A percentile compares a stretch with the other conserved stretches of the same genome.
These are phyloP conservation scores for Medauroidea extradentata DNA, from an alignment of 1,140 invertebrate species.

Conservation along the genomic window DNA sequence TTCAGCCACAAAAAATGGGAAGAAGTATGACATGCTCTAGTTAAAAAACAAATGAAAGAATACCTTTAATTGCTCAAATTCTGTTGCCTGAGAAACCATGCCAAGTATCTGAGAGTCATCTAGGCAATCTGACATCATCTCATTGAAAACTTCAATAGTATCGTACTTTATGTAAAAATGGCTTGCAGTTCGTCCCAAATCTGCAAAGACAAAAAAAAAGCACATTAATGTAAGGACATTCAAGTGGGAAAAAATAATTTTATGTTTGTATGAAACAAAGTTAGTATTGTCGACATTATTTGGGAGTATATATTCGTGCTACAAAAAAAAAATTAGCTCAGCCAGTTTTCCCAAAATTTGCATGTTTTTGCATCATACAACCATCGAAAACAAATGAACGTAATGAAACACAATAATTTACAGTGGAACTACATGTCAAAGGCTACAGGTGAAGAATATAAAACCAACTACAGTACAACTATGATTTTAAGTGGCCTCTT, in stretches of 20 bases:
- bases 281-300: no score
- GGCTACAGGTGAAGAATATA: neutral
- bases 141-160: constrained; percentile 89
- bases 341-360: no score
- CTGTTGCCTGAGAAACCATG: constrained; percentile 86
- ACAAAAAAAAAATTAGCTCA: no score
- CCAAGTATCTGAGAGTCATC: constrained; percentile 79
- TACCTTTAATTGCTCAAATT: constrained; percentile 96
- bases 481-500: no score
- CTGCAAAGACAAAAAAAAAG: constrained; percentile 43
- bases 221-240: neutral
- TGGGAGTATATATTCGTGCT: neutral
- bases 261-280: neutral
- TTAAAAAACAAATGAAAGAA: no score
- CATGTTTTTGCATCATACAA: neutral
- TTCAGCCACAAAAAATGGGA: no score
- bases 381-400: neutral
- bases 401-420: no score
- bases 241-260: neutral
- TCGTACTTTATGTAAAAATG: constrained; percentile 98
- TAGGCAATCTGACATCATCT: constrained; percentile 73
- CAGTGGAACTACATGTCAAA: neutral
- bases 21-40: no score
- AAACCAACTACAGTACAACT: neutral
- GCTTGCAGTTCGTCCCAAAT: constrained; percentile 92